Evolutionary conservation across 2,797 vertebrate genomes (phyloP).

Genomic region (Triplophysa yarkandensis): DNA sequence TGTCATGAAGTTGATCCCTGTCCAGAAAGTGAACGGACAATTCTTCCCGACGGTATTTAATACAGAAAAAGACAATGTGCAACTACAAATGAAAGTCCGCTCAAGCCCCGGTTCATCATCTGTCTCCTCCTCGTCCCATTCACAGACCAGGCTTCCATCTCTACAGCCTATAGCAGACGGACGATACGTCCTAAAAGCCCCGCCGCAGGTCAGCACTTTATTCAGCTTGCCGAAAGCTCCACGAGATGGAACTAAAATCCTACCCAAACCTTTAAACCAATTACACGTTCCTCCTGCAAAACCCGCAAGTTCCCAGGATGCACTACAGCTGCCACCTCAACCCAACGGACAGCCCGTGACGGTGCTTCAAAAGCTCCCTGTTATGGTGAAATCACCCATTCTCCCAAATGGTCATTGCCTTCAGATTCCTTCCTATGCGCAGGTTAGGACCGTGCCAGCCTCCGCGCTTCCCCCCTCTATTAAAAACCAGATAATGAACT

Average conservation of each 20-base stretch:
- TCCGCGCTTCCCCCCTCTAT: conserved; percentile 60
- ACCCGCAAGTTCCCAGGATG: conserved; percentile 22
- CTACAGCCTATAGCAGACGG: conserved; percentile 46
- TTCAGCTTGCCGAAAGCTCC: conserved; percentile 42
- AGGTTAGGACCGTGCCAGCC: conserved; percentile 60
- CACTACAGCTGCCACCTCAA: conserved; percentile 25
- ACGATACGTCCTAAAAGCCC: conserved; percentile 48
- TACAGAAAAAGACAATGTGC: conserved; percentile 11
- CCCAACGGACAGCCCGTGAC: conserved; percentile 32
- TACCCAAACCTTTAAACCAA: conserved; percentile 37
- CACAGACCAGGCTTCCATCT: conserved; percentile 18
- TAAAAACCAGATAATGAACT: conserved; percentile 61
- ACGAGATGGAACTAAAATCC: conserved; percentile 4
- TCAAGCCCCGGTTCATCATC: conserved; percentile 33
- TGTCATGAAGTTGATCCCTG: conserved; percentile 75
- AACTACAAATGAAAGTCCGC: conserved; percentile 30
- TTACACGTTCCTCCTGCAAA: conserved; percentile 21
- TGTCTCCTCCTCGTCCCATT: conserved; percentile 18
- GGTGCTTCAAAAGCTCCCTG: conserved; percentile 48
- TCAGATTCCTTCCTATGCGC: conserved; percentile 64
- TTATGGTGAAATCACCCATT: conserved; percentile 59
- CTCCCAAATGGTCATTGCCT: conserved; percentile 63
- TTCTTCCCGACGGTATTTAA: conserved; percentile 54
- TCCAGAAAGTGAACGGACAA: conserved; percentile 67
- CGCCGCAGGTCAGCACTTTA: conserved; percentile 40